Percentiles rank a stretch among this genome's conserved stretches.
Conservation (phyloP, 2,888 invertebrate genomes). For the Steinernema scapterisci region DNA sequence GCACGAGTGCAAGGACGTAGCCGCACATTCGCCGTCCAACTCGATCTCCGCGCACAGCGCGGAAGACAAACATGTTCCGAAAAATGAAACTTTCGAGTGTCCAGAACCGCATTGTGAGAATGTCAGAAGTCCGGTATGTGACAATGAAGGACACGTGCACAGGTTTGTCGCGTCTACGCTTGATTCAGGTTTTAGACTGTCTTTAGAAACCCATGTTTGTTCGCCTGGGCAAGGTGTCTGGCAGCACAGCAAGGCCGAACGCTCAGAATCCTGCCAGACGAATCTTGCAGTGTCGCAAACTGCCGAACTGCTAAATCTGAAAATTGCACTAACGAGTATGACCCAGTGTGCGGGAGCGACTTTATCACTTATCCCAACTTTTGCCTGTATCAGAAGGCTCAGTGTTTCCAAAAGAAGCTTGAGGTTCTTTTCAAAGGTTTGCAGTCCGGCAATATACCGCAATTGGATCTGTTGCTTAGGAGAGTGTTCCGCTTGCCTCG, state of each 20-base stretch:
- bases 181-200: neutral
- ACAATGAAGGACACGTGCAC: slow-evolving; percentile 45
- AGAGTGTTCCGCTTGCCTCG: slow-evolving; percentile 56
- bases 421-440: slow-evolving; percentile 57
- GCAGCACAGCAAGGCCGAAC: slow-evolving; percentile 52
- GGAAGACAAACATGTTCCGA: slow-evolving; percentile 26
- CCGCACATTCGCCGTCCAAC: slow-evolving; percentile 4
- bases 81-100: slow-evolving; percentile 45
- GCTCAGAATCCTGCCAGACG: slow-evolving; percentile 39
- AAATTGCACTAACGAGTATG: slow-evolving; percentile 47
- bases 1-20: slow-evolving; percentile 31
- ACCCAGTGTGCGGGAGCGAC: slow-evolving; percentile 56
- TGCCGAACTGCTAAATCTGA: slow-evolving; percentile 36
- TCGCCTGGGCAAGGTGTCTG: slow-evolving; percentile 59
- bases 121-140: slow-evolving; percentile 44
- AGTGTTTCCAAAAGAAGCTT: slow-evolving; percentile 41
- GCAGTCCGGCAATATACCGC: neutral
- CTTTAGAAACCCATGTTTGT: slow-evolving; percentile 44
- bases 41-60: neutral
- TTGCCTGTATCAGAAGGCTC: slow-evolving; percentile 29
- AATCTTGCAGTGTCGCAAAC: slow-evolving; percentile 40
- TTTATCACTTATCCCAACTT: slow-evolving; percentile 51
- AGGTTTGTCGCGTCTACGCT: slow-evolving; percentile 33
- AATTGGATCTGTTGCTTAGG: slow-evolving; percentile 41
- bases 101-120: slow-evolving; percentile 51